phyloP scores from a whole-genome alignment of 2,797 vertebrate genomes.

The Zenarchopterus dispar region DNA sequence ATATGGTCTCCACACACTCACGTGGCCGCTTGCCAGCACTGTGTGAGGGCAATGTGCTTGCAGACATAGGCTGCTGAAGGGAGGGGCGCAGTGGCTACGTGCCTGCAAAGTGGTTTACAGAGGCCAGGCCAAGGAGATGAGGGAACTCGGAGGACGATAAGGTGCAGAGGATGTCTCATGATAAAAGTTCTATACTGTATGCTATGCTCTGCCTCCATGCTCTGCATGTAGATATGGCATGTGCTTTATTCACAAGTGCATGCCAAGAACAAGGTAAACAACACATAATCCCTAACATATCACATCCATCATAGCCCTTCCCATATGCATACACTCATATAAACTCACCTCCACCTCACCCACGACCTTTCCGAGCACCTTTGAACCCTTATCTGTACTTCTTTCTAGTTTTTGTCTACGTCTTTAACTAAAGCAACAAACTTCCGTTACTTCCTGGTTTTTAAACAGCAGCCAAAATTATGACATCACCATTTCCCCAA shows the following conservation, averaged over 20 bases:
- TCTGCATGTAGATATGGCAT: constrained; percentile 47
- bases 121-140: constrained; percentile 26
- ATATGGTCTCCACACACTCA: constrained; percentile 21
- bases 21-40: constrained; percentile 49
- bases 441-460: constrained; percentile 37
- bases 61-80: constrained; percentile 50
- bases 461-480: constrained; percentile 43
- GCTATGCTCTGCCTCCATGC: constrained; percentile 33
- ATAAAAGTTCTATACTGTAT: constrained; percentile 41
- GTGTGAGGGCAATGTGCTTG: constrained; percentile 40
- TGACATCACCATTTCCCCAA: constrained; percentile 77
- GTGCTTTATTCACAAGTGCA: constrained; percentile 41
- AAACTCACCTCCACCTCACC: constrained; percentile 51
- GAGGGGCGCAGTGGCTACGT: constrained; percentile 62
- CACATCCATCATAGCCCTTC: constrained; percentile 27
- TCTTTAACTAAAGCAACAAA: constrained; percentile 30
- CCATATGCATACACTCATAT: constrained; percentile 32
- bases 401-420: constrained; percentile 11
- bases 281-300: constrained; percentile 46
- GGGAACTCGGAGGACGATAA: constrained; percentile 6
- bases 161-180: constrained; percentile 15
- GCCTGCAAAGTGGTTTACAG: constrained; percentile 61
- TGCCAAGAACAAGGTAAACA: constrained; percentile 42
- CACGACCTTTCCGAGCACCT: constrained; percentile 19
- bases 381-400: constrained; percentile 36